Conservation (phyloP, 2,888 invertebrate species). For the Troides aeacus region DNA sequence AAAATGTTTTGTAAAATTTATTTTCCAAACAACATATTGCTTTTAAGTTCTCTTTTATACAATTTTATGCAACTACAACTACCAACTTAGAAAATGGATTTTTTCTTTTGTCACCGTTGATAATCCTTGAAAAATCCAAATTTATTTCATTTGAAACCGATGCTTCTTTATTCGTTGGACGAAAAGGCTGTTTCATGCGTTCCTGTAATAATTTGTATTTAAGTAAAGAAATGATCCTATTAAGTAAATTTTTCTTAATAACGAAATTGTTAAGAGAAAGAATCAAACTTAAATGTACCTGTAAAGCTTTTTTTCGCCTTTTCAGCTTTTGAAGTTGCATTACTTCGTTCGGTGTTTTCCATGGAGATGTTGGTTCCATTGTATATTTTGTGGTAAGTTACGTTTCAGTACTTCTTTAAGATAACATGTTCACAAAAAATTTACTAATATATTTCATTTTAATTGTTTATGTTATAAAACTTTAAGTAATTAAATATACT, state of each 20-base stretch:
- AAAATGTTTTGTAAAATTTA: not conserved
- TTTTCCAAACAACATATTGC: no score
- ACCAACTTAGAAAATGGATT: conserved; percentile 87
- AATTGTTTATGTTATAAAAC: conserved; percentile 21
- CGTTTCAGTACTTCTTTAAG: not conserved
- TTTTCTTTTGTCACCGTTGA: conserved; percentile 83
- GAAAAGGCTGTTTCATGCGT: conserved; percentile 68
- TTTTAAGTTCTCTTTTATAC: not conserved
- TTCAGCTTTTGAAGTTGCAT: conserved; percentile 89
- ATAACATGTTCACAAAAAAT: not conserved
- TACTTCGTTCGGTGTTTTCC: conserved; percentile 82
- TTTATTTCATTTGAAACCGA: conserved; percentile 48
- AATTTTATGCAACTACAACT: not conserved
- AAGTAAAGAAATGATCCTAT: not conserved
- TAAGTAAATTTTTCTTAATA: not conserved
- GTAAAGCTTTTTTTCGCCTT: conserved; percentile 87
- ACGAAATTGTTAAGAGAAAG: conserved; percentile 39
- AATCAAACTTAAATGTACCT: conserved; percentile 68
- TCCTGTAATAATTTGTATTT: conserved; percentile 47
- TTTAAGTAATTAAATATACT: not conserved
- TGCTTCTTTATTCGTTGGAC: conserved; percentile 48
- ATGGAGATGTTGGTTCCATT: conserved; percentile 76
- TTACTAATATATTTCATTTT: conserved; percentile 21
- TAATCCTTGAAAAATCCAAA: conserved; percentile 71
- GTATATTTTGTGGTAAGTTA: not conserved